Conservation (phyloP, 1,140 invertebrate species). For the Eubasilissa regina region DNA sequence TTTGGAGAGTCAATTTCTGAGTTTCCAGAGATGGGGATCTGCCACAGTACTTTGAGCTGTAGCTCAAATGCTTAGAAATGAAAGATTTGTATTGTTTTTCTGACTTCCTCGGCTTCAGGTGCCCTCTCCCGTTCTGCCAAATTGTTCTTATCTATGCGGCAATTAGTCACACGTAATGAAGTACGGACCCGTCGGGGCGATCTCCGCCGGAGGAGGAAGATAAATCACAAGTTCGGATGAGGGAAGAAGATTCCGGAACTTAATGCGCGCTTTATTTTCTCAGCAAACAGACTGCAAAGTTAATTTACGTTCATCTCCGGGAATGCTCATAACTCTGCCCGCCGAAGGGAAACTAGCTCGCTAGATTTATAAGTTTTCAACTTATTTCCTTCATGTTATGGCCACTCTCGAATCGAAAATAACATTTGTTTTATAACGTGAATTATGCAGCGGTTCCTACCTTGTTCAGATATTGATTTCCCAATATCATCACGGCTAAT, state of each 20-base stretch:
- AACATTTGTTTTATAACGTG: too few species aligned
- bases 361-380: conserved; percentile 16
- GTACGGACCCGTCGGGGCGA: conserved; percentile 19
- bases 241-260: conserved; percentile 43
- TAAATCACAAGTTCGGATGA: conserved; percentile 52
- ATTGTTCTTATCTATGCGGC: conserved; percentile 52
- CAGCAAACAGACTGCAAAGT: conserved; percentile 49
- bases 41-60: not conserved
- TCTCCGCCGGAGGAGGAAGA: conserved; percentile 28
- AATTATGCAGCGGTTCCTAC: not conserved
- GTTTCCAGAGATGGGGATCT: too few species aligned
- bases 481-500: too few species aligned
- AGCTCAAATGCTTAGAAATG: conserved; percentile 37
- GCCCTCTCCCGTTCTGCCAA: not conserved
- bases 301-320: conserved; percentile 54
- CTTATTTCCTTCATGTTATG: not conserved
- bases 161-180: conserved; percentile 59
- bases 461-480: not conserved
- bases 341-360: conserved; percentile 33
- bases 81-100: conserved; percentile 53
- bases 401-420: not conserved
- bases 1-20: not conserved
- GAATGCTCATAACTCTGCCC: conserved; percentile 49
- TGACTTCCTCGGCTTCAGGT: conserved; percentile 5
- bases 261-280: conserved; percentile 54